phyloP scores from a whole-genome alignment of 2,888 invertebrate genomes.

The Adelphocoris suturalis region DNA sequence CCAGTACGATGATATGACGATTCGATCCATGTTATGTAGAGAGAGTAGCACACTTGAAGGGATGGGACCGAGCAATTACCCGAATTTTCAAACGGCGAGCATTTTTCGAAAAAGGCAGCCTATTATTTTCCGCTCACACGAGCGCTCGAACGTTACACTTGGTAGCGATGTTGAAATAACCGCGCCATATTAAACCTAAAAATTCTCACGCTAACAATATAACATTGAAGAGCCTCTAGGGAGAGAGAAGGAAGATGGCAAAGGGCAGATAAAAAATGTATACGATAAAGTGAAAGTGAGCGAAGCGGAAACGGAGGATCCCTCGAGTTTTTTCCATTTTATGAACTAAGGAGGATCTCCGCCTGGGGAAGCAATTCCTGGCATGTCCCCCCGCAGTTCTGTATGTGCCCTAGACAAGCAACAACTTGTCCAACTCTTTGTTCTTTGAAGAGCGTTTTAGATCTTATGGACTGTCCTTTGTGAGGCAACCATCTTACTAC shows the following conservation, averaged over 20 bases:
- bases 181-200: not conserved
- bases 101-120: too few species aligned
- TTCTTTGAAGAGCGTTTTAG: not conserved
- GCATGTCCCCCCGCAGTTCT: not conserved
- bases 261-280: not conserved
- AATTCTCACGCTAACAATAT: not conserved
- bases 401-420: not conserved
- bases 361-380: conserved; percentile 5
- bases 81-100: too few species aligned
- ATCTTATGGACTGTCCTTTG: not conserved
- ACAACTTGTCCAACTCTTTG: not conserved
- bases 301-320: not conserved
- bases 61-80: too few species aligned
- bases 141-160: too few species aligned
- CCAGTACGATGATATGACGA: too few species aligned
- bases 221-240: not conserved
- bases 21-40: too few species aligned
- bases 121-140: too few species aligned
- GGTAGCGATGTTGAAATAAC: too few species aligned
- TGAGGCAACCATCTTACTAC: not conserved
- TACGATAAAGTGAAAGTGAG: conserved; percentile 11
- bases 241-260: not conserved
- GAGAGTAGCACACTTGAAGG: too few species aligned
- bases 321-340: not conserved
- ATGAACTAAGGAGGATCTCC: not conserved